These are phyloP conservation scores for Hydropotes inermis DNA, from an alignment of 2,113 vertebrate species.

Conservation along the genomic window DNA sequence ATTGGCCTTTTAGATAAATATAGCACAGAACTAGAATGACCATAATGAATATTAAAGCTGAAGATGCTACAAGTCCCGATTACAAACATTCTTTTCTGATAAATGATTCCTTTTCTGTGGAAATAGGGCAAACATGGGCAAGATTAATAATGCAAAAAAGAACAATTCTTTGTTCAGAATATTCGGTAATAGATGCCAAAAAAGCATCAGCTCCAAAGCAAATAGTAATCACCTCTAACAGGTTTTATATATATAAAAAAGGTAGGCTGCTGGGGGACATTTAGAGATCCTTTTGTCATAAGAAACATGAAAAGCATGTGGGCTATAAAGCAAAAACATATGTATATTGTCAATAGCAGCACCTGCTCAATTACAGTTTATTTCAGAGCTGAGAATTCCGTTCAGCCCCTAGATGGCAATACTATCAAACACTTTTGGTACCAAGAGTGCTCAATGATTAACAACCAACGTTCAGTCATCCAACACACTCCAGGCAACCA, in stretches of 20 bases:
- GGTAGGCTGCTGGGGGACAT: slow-evolving; percentile 81
- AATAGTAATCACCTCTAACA: slow-evolving; percentile 84
- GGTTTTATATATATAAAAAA: slow-evolving; percentile 84
- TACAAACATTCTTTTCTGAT: slow-evolving; percentile 85
- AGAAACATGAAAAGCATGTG: slow-evolving; percentile 90
- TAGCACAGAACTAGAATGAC: slow-evolving; percentile 76
- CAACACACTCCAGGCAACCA: slow-evolving; percentile 87
- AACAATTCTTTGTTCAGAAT: slow-evolving; percentile 84
- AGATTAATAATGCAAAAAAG: slow-evolving; percentile 89
- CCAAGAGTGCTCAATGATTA: slow-evolving; percentile 85
- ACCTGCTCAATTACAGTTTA: slow-evolving; percentile 90
- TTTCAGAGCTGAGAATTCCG: slow-evolving; percentile 84
- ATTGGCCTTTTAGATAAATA: slow-evolving; percentile 87
- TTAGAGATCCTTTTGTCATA: slow-evolving; percentile 85
- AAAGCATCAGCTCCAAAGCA: slow-evolving; percentile 80
- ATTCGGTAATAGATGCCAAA: slow-evolving; percentile 79
- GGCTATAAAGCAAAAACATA: slow-evolving; percentile 92
- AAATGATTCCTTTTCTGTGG: slow-evolving; percentile 83
- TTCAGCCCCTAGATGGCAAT: slow-evolving; percentile 94
- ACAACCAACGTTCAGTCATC: slow-evolving; percentile 83
- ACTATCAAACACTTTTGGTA: slow-evolving; percentile 89
- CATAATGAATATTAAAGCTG: slow-evolving; percentile 85
- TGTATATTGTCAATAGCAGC: slow-evolving; percentile 90
- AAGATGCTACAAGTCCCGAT: slow-evolving; percentile 80
- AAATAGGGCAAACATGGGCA: slow-evolving; percentile 84